Percentiles rank a stretch among this genome's conserved stretches.
These are phyloP conservation scores for Aethina tumida DNA, from an alignment of 1,140 invertebrate species.

Conservation along the genomic window DNA sequence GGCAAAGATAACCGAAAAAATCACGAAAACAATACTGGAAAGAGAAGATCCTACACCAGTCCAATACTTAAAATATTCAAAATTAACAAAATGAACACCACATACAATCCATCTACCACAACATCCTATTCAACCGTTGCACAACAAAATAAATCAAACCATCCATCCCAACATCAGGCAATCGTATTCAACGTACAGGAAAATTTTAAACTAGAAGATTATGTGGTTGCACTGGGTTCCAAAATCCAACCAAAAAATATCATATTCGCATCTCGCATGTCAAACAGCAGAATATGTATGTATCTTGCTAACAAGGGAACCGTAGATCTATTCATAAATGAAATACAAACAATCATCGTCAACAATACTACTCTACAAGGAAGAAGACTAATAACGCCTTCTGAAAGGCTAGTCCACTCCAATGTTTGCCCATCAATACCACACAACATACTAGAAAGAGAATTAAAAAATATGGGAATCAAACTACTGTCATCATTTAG, in stretches of 20 bases:
- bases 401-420: conserved; percentile 3
- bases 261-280: conserved; percentile 7
- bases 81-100: no score
- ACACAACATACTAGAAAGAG: neutral
- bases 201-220: no score
- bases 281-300: conserved; percentile 7
- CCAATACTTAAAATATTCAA: no score
- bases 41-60: no score
- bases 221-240: conserved; percentile 2
- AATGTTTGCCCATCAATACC: conserved; percentile 9
- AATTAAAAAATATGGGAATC: conserved; percentile 2
- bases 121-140: no score
- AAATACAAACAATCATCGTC: neutral
- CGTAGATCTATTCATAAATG: conserved; percentile 3
- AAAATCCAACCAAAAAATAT: conserved; percentile 1
- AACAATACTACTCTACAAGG: neutral
- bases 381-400: conserved; percentile 2
- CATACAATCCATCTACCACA: no score
- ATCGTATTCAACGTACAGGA: conserved; percentile 3
- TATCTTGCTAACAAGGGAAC: conserved; percentile 11
- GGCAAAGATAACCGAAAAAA: no score
- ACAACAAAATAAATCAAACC: no score
- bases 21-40: no score
- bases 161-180: conserved; percentile 1
- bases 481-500: neutral